Base-by-base conservation (phyloP, 2,797 vertebrate genomes). In the Leontocebus nigricollis region DNA sequence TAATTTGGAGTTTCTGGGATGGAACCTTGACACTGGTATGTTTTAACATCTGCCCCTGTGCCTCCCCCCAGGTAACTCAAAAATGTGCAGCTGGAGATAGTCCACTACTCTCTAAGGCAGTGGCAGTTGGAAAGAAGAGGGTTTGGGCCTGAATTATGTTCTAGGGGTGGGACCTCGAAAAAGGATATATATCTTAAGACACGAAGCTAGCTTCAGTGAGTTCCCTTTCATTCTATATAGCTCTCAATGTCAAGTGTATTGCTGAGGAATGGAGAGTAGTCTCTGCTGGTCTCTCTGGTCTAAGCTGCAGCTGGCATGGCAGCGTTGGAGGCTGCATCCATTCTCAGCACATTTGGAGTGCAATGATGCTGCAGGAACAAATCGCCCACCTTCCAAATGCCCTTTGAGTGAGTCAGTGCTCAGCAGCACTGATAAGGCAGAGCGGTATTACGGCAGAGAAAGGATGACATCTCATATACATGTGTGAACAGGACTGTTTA, bases 401-500 rank as follows among this genome's bases (percentile, higher is more conserved):
- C 15, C 33, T 14, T 14, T 13, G 1, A 4, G 33, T 26, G 59
- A 79, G 33, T 52, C 24, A 52, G 52, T 3, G 19, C 9, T 17
- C 0, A 0, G 19, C 1, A 11, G 12, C 3, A 10, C 14, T 30
- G 30, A 46, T 17, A 9, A 81, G 36, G 55, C 30, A 24, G 59
- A 30, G 79, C n/a, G 7, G 13, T 30, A 8, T 9, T 4, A 15
- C 27, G 44, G 24, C 22, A 33, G 20, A 87, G 50, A 36, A 72
- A 92, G 14, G 26, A 36, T 24, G 39, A 13, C 27, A 11, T 84
- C 91, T 81, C 88, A 48, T 4, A 10, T 10, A 7, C 9, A 6
- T 4, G 36, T 33, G 27, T 44, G 72, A 50, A n/a, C 0, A 14
- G 26, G 50, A 20, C 61, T 76, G 39, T 50, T n/a, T 79, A 36